These are phyloP conservation scores for Drosophila nannoptera DNA, from an alignment of 1,140 invertebrate species.

Conservation along the genomic window DNA sequence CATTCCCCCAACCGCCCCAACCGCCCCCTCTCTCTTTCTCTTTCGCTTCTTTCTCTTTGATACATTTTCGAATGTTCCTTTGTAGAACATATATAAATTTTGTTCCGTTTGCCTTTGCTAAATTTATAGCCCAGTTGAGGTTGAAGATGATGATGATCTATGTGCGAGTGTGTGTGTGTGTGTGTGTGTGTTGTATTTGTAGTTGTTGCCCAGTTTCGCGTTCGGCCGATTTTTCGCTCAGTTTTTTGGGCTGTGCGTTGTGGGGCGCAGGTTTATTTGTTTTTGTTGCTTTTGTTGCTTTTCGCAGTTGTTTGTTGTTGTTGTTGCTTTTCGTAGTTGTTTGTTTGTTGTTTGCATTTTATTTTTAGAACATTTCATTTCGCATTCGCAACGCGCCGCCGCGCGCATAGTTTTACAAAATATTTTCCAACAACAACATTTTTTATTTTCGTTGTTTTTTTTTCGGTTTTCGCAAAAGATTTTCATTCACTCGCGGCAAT, in stretches of 20 bases:
- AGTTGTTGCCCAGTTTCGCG: slow-evolving; percentile 4
- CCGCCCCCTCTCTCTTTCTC: slow-evolving; percentile 4
- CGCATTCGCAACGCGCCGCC: slow-evolving; percentile 67
- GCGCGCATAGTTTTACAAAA: slow-evolving; percentile 63
- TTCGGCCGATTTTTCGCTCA: slow-evolving; percentile 26
- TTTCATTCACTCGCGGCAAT: slow-evolving; percentile 38
- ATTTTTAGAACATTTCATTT: slow-evolving; percentile 72
- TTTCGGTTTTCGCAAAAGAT: slow-evolving; percentile 27
- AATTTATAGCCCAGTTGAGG: slow-evolving; percentile 53
- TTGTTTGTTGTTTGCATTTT: slow-evolving; percentile 63
- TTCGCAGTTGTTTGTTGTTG: slow-evolving; percentile 11
- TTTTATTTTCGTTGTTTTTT: slow-evolving; percentile 17
- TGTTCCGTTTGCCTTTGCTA: slow-evolving; percentile 36
- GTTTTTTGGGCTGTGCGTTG: slow-evolving; percentile 35
- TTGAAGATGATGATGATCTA: slow-evolving; percentile 36
- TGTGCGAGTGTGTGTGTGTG: slow-evolving; percentile 19
- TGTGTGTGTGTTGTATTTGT: slow-evolving; percentile 8
- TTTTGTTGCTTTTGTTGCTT: slow-evolving; percentile 28
- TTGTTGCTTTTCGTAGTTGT: slow-evolving; percentile 59
- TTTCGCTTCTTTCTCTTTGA: slow-evolving; percentile 13
- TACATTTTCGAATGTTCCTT: slow-evolving; percentile 30
- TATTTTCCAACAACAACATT: slow-evolving; percentile 30
- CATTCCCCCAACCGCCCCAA: no score
- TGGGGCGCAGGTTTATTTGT: slow-evolving; percentile 49
- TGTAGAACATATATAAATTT: slow-evolving; percentile 15